These are phyloP conservation scores for Epizoanthus ramosus DNA, from an alignment of 92 coral and sea anemone genomes.

Conservation along the genomic window DNA sequence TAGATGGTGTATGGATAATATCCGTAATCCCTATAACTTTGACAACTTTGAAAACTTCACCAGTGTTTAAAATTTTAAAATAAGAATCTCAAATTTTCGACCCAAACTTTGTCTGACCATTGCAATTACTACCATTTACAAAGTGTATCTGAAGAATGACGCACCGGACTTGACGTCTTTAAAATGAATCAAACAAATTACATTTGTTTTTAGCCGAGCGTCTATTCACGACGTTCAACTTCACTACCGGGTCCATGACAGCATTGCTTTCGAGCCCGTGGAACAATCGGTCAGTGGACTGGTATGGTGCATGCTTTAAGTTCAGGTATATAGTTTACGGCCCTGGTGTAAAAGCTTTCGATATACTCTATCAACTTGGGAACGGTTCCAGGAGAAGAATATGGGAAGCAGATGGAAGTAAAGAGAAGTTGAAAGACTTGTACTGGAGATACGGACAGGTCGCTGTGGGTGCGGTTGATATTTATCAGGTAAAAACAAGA, in stretches of 20 bases:
- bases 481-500: slow-evolving; percentile 46
- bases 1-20: too few species aligned
- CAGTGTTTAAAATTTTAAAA: not conserved
- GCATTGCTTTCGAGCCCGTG: slow-evolving; percentile 50
- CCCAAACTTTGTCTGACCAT: too few species aligned
- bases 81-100: not conserved
- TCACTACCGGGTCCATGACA: not conserved
- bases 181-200: too few species aligned
- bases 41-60: too few species aligned
- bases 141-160: too few species aligned
- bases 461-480: slow-evolving; percentile 37
- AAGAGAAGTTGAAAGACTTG: not conserved
- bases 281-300: slow-evolving; percentile 54
- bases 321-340: slow-evolving; percentile 64
- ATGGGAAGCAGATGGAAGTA: slow-evolving; percentile 47
- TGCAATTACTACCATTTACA: too few species aligned
- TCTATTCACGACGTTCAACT: slow-evolving; percentile 3
- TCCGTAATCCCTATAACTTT: too few species aligned
- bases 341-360: slow-evolving; percentile 50
- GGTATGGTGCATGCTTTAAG: slow-evolving; percentile 53
- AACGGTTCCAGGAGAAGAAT: slow-evolving; percentile 43
- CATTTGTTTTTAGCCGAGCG: not conserved
- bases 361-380: slow-evolving; percentile 41
- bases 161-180: too few species aligned
- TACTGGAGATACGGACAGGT: slow-evolving; percentile 65